Evolutionary conservation across 1,140 invertebrate species (phyloP), one percentile per base, ranked within the genome.

Genomic region (Popillia japonica): DNA sequence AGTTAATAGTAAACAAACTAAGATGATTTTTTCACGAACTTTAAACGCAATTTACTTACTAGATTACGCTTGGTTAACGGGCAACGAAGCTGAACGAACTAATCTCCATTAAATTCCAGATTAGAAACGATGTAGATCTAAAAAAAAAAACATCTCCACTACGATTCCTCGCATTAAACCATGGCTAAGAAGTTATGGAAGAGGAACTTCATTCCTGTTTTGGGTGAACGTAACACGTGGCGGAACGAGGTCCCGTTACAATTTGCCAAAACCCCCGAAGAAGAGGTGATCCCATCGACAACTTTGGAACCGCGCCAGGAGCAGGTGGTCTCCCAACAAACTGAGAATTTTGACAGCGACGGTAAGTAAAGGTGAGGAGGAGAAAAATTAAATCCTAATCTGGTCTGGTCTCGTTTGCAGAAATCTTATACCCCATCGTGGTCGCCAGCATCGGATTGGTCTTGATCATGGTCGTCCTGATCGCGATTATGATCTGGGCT

Each of bases 171-270:
- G n/a, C n/a, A 48, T 6, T n/a, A 48, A n/a, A 48, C 7, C 44
- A 48, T 48, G 44, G 44, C 44, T n/a, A 48, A 14, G 44, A 48
- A 48, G 44, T 4, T 48, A 48, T 64, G 61, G 61, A 64, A 64
- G 22, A 64, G 61, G 22, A 64, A 22, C 61, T 64, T 64, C 10
- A 27, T 64, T 22, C 61, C 61, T 6, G 22, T 0, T 23, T 64
- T 64, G 10, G 61, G 7, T 9, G 61, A 64, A 22, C 61, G 61
- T 11, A 64, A 1, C 17, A 27, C 4, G 4, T 64, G 17, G 61
- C 4, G 22, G 61, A 27, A 23, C 6, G 61, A 22, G 61, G 17
- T 20, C 17, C 6, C 22, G 17, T 20, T 64, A n/a, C 4, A 64
- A 17, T 23, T 64, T 20, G n/a, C 61, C 11, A 20, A 10, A 9